Evolutionary conservation across 1,140 invertebrate species (phyloP).

Genomic region (Trichomalopsis sarcophagae): DNA sequence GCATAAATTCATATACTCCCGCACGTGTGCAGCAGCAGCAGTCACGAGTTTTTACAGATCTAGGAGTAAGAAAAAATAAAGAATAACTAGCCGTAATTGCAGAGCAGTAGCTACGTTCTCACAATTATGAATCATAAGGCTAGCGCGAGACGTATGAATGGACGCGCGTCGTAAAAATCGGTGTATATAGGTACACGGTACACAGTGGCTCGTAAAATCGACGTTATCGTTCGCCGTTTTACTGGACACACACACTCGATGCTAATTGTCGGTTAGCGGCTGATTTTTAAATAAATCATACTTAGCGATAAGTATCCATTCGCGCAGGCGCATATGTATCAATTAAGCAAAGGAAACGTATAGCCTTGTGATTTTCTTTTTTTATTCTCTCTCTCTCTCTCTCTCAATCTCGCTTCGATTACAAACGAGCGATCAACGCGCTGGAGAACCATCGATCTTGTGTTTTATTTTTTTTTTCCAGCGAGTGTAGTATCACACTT

Average conservation of each 20-base stretch:
- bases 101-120: slow-evolving; percentile 12
- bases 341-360: neutral
- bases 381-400: no score
- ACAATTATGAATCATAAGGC: slow-evolving; percentile 24
- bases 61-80: neutral
- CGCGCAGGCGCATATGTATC: neutral
- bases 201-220: slow-evolving; percentile 16
- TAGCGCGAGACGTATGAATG: neutral
- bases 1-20: neutral
- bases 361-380: no score
- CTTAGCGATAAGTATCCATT: neutral
- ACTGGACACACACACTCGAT: neutral
- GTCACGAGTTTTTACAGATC: neutral
- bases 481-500: neutral
- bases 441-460: neutral
- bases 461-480: neutral
- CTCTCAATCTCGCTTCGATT: no score
- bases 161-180: slow-evolving; percentile 9
- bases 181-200: neutral
- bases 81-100: slow-evolving; percentile 1
- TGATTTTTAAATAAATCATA: slow-evolving; percentile 16
- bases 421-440: no score
- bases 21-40: no score
- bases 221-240: neutral
- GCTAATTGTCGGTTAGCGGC: neutral